Percentiles rank a stretch among this genome's conserved stretches.
Conservation (phyloP, 2,797 vertebrate species). For the Trichosurus vulpecula region DNA sequence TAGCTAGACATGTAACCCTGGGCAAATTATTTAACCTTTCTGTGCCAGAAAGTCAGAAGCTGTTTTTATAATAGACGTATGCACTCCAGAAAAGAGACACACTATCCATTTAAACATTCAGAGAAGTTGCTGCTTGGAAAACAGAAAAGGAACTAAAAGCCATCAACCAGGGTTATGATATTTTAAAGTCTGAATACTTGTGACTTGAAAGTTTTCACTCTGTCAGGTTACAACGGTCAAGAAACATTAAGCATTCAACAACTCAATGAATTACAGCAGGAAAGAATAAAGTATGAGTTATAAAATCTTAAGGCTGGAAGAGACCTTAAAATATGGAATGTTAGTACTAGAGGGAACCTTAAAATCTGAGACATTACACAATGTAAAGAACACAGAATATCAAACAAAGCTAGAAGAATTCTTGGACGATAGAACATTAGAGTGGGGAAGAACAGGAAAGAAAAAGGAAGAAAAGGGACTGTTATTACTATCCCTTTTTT, state of each 20-base stretch:
- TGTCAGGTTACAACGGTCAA: slow-evolving; percentile 31
- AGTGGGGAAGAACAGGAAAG: neutral
- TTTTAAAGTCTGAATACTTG: neutral
- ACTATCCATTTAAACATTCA: slow-evolving; percentile 13
- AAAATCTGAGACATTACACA: neutral
- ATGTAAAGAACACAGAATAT: neutral
- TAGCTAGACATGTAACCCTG: neutral
- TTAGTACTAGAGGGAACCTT: neutral
- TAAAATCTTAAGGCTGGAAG: neutral
- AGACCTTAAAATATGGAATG: slow-evolving; percentile 44
- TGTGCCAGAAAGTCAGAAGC: neutral
- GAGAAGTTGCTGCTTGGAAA: slow-evolving; percentile 32
- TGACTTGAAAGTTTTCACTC: slow-evolving; percentile 14
- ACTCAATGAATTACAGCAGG: neutral
- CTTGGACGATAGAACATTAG: neutral
- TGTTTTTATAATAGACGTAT: slow-evolving; percentile 18
- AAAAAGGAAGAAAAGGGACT: neutral
- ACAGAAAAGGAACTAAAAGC: slow-evolving; percentile 15
- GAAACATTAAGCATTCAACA: slow-evolving; percentile 9
- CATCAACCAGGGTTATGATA: neutral
- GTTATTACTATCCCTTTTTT: neutral
- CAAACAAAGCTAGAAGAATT: neutral
- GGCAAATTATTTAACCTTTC: neutral
- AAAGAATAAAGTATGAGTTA: neutral
- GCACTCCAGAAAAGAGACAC: neutral